Evolutionary conservation across 2,888 invertebrate genomes (phyloP).

Genomic region (Acanthopleura granulata): DNA sequence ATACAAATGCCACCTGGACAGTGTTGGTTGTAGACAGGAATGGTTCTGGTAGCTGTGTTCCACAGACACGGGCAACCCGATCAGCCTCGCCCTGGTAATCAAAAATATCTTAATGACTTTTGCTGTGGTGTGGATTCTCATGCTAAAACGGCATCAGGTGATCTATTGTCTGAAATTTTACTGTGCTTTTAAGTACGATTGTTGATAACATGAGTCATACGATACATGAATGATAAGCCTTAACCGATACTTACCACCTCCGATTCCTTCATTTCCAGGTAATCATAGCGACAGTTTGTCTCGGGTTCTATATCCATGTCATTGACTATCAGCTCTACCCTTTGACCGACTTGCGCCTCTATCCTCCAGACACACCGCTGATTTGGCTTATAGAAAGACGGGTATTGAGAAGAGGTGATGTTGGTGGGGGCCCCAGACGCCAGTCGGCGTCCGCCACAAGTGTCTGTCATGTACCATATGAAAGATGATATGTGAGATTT

Average conservation of each 20-base stretch:
- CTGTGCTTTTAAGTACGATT: neutral
- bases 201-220: too few relatives aligned
- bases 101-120: too few relatives aligned
- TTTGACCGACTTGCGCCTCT: neutral
- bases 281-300: neutral
- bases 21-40: neutral
- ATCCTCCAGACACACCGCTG: neutral
- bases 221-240: too few relatives aligned
- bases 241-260: too few relatives aligned
- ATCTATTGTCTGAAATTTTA: neutral
- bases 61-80: too few relatives aligned
- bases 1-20: neutral
- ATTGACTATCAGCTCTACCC: neutral
- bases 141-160: neutral
- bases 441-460: neutral
- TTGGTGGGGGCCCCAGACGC: neutral
- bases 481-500: too few relatives aligned
- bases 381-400: neutral
- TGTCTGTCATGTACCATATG: too few relatives aligned
- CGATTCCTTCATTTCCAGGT: neutral
- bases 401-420: neutral
- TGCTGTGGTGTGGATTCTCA: neutral
- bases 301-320: neutral
- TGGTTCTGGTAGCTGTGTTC: too few relatives aligned
- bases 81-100: too few relatives aligned